Conservation (phyloP, 2,888 invertebrate genomes). For the Megaustenia siamemsis region DNA sequence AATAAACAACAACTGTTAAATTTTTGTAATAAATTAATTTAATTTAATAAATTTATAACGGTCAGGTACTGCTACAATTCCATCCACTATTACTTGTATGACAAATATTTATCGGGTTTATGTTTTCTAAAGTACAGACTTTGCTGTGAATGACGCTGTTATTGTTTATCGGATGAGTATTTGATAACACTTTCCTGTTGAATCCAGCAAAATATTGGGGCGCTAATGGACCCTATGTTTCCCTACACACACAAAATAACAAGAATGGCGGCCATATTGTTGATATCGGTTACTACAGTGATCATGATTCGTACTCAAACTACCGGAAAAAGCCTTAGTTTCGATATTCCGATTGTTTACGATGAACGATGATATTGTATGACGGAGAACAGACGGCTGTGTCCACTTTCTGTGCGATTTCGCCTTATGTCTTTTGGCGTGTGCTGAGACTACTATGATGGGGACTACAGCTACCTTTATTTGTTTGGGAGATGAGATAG, state of each 20-base stretch:
- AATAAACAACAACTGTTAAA: background rate
- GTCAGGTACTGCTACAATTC: background rate
- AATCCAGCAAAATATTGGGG: background rate
- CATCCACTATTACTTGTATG: background rate
- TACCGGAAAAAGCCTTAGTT: background rate
- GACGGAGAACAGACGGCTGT: no score
- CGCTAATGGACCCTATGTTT: background rate
- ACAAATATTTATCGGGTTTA: no score
- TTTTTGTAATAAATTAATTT: background rate
- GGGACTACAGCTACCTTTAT: no score
- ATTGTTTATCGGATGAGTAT: background rate
- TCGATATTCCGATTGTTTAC: no score
- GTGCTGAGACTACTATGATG: no score
- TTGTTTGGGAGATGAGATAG: no score
- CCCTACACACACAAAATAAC: no score
- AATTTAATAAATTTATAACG: background rate
- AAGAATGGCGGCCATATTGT: background rate
- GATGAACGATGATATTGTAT: no score
- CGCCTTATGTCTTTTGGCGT: no score
- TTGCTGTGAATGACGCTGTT: no score
- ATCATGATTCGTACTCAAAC: background rate
- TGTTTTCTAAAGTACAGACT: no score
- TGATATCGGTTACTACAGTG: background rate
- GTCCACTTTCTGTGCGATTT: no score
- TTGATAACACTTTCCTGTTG: background rate